Base-by-base conservation (phyloP, 2,888 invertebrate genomes). In the Nyleta sp. region DNA sequence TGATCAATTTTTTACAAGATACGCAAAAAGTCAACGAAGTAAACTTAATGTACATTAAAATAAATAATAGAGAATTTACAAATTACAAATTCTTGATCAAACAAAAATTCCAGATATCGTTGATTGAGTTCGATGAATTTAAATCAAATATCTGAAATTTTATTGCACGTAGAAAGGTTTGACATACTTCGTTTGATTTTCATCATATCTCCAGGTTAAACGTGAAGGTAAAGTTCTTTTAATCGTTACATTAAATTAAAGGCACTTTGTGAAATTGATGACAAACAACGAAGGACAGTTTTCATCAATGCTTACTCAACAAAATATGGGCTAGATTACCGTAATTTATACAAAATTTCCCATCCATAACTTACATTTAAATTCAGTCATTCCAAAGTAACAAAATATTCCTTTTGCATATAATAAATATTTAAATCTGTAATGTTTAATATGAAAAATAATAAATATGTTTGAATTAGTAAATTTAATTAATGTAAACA, bases 341-440 rank as follows among this genome's bases (percentile, higher is more conserved):
- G 48, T 18, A 22, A 68, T 78, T 65, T 78, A 68, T 62, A 78
- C 77, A 78, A 20, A 48, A 38, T 55, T 35, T 55, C 53, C 59
- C 65, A 76, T 52, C 48, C 48, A 52, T 38, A 73, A 68, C 60
- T 55, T 78, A 68, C 18, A 64, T 13, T 48, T 62, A 67, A 59
- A 46, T 44, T 73, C 78, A 78, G 77, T 67, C 72, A 59, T 62
- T 68, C 67, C 44, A 33, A 57, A 68, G 20, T 72, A 60, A 72
- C 35, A 67, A 65, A 67, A 55, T 46, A 48, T 46, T 46, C 15
- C 28, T 68, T 53, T 46, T 44, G 38, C 24, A 60, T 31, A 35
- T 57, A 70, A 70, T 76, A 76, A 71, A 71, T 77, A 77, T 77
- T 59, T 59, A n/a, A n/a, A n/a, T n/a, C n/a, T n/a, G n/a, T n/a